Evolutionary conservation across 1,140 invertebrate species (phyloP), one percentile per base, ranked within the genome.

Genomic region (Stegodyphus mimosarum): DNA sequence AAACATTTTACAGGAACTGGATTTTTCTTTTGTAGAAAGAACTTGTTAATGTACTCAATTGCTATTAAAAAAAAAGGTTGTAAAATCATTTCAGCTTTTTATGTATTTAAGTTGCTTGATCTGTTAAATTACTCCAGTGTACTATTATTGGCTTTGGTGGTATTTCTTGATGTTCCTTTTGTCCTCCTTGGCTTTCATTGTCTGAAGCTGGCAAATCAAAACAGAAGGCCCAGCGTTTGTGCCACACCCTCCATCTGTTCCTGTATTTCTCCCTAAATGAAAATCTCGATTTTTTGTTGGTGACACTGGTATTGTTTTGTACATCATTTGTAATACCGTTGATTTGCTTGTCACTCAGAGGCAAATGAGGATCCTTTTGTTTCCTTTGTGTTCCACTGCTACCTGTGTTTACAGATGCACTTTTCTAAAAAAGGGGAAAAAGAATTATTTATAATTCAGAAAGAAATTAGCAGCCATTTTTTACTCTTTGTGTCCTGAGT

Each of bases 211-310:
- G 71, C 72, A 83, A 51, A 17, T 73, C 72, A 33, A 83, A 83
- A 13, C 80, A 83, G 51, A 83, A 83, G 0, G 70, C 18, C 80
- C 80, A 83, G 3, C 71, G 80, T 53, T 67, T 73, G n/a, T 73
- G 55, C 9, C 48, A 52, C n/a, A 67, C 18, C 15, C 52, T 52
- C 80, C 80, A 83, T n/a, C 64, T 52, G 6, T 50, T 73, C 63
- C 63, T 63, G 51, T 52, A 53, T 1, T 13, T 10, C 9, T 48
- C 17, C 9, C 67, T 48, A n/a, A n/a, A n/a, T 69, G 67, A 13
- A 9, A 69, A 2, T 18, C 17, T 18, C 17, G 67, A 69, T 17
- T 9, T 10, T 9, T 48, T 69, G 67, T 69, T 48, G 33, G 9
- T 9, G 2, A 2, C 67, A 69, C 10, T 13, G 9, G 9, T 69